phyloP scores from a whole-genome alignment of 2,797 vertebrate species.

The Moxostoma hubbsi region DNA sequence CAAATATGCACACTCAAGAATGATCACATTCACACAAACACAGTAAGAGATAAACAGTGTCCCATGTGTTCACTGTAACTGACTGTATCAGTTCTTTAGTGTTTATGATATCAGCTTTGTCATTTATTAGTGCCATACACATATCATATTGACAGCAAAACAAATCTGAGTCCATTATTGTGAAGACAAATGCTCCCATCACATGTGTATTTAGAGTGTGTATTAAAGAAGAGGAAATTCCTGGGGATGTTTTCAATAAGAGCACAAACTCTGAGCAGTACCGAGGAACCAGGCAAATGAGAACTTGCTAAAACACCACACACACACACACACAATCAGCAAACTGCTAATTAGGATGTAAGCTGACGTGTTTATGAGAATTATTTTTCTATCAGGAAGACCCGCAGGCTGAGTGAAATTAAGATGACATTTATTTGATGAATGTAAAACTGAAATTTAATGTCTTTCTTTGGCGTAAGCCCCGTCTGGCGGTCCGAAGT shows the following conservation, averaged over 20 bases:
- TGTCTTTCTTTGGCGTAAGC: too few relatives aligned
- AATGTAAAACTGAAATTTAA: too few relatives aligned
- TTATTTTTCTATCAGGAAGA: too few relatives aligned
- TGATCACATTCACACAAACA: constrained; percentile 9
- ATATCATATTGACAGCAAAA: constrained; percentile 16
- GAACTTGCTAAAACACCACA: constrained; percentile 72
- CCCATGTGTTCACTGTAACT: constrained; percentile 11
- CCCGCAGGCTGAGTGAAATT: too few relatives aligned
- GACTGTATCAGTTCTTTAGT: background rate
- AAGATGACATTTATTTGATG: too few relatives aligned
- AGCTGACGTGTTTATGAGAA: constrained; percentile 27
- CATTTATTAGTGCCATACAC: constrained; percentile 22
- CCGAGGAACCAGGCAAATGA: constrained; percentile 70
- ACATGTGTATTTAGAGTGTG: background rate
- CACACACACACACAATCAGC: constrained; percentile 41
- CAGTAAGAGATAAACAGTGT: constrained; percentile 11
- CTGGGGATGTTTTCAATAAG: constrained; percentile 82
- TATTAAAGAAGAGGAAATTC: constrained; percentile 73
- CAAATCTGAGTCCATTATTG: constrained; percentile 23
- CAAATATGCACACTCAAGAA: constrained; percentile 16
- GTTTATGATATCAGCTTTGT: background rate
- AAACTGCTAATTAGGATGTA: constrained; percentile 43
- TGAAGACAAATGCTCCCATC: constrained; percentile 18
- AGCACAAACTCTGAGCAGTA: constrained; percentile 60
- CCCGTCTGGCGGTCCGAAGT: too few relatives aligned